phyloP scores from a whole-genome alignment of 2,888 invertebrate species.

The Neria commutata region DNA sequence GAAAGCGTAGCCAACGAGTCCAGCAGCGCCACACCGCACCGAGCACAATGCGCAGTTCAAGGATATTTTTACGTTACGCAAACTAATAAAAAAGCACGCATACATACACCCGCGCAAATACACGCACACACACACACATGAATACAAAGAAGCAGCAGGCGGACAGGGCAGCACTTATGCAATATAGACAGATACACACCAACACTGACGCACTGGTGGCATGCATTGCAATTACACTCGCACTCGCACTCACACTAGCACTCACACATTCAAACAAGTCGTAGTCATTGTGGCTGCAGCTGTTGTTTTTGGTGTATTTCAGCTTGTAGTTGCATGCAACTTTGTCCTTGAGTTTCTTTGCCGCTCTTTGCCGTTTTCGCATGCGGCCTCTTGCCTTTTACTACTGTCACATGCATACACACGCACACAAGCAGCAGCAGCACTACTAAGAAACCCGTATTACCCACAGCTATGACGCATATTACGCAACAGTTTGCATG shows the following conservation, averaged over 20 bases:
- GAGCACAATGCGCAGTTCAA: conserved; percentile 42
- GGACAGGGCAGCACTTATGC: not conserved
- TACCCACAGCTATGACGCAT: not conserved
- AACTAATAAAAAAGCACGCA: conserved; percentile 21
- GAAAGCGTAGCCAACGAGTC: conserved; percentile 43
- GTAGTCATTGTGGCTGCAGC: too few species aligned
- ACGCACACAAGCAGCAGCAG: not conserved
- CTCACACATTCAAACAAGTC: conserved; percentile 12
- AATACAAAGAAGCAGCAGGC: too few species aligned
- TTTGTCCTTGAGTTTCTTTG: conserved; percentile 41
- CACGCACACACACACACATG: conserved; percentile 24
- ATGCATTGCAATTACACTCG: too few species aligned
- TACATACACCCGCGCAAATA: not conserved
- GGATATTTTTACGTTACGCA: conserved; percentile 53
- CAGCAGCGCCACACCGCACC: not conserved
- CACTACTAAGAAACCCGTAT: not conserved
- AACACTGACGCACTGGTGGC: not conserved
- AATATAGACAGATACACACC: not conserved
- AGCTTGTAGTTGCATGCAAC: conserved; percentile 19
- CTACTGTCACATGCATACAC: not conserved
- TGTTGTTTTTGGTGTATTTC: conserved; percentile 10
- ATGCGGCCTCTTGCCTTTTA: not conserved
- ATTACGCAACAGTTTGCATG: not conserved
- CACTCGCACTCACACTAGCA: conserved; percentile 19
- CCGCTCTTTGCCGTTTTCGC: conserved; percentile 35